Evolutionary conservation across 2,797 vertebrate genomes (phyloP), one percentile per base, ranked within the genome.

Genomic region (Parauchenoglanis punctatus): DNA sequence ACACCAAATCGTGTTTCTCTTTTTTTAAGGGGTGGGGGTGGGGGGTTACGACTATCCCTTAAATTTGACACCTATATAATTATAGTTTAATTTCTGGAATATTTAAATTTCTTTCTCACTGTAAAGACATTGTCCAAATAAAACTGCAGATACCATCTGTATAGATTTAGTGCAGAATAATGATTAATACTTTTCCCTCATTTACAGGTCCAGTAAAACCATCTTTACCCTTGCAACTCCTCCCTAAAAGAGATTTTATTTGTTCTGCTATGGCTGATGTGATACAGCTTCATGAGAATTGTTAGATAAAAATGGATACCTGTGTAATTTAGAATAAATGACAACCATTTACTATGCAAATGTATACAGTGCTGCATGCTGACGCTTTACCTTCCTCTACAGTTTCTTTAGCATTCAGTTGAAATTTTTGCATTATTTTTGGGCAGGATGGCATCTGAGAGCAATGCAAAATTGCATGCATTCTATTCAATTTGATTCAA

Each of bases 351-450:
- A 96, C 96, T 97, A 97, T 97, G 97, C 96, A 97, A 97, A 96
- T 94, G 95, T 96, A 94, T 96, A 95, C 95, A 95, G 95, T 96
- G 96, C 94, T 96, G 97, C 97, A 97, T 97, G 97, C 86, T 90
- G 81, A 90, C 63, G 90, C 89, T 95, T 94, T 95, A 93, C 95
- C 93, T 96, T 94, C 95, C 92, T 95, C 94, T 94, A 96, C 96
- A 95, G 95, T 96, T 97, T 96, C 87, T 87, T 93, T 93, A 89
- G 91, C 93, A 91, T 91, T 91, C 87, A 93, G 93, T 92, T 92
- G 7, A 49, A 93, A 91, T 93, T 91, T 94, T 96, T 95, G 68
- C 94, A 95, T 96, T 96, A 95, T 96, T 97, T 97, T 96, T 95
- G 95, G 96, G 95, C 94, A 92, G 94, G 93, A 94, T 93, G 93